Evolutionary conservation across 2,797 vertebrate species (phyloP).

Genomic region (Atherinosoma microstoma): DNA sequence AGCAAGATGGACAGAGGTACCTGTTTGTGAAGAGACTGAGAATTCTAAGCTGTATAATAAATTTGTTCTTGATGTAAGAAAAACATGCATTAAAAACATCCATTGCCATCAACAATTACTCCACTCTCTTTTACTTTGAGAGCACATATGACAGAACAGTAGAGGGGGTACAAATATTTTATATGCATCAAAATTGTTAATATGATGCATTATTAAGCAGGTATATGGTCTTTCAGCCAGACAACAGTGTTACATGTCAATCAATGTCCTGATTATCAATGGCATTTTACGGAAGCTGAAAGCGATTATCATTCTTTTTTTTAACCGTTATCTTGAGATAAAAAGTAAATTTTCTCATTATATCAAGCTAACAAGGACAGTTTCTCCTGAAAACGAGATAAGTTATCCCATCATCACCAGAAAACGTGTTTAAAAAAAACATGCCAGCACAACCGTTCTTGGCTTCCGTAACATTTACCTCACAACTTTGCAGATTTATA

Average conservation of each 20-base stretch:
- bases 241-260: conserved; percentile 65
- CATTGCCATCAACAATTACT: conserved; percentile 6
- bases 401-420: no score
- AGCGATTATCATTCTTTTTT: no score
- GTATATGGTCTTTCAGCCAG: conserved; percentile 54
- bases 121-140: background rate
- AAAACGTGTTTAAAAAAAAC: no score
- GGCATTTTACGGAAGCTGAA: background rate
- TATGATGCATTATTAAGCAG: conserved; percentile 22
- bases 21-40: conserved; percentile 25
- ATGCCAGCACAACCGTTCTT: no score
- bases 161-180: conserved; percentile 7
- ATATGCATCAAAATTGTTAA: conserved; percentile 48
- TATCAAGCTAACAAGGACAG: no score
- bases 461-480: conserved; percentile 42
- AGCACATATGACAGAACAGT: background rate
- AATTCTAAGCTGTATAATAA: conserved; percentile 31
- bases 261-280: conserved; percentile 64
- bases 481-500: conserved; percentile 37
- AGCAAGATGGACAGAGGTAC: conserved; percentile 21
- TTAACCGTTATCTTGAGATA: no score
- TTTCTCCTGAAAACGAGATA: no score
- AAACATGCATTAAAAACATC: conserved; percentile 14
- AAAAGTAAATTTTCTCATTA: no score
- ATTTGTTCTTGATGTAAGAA: conserved; percentile 14